Evolutionary conservation across 2,888 invertebrate genomes (phyloP).

Genomic region (Leptopilina myrica): DNA sequence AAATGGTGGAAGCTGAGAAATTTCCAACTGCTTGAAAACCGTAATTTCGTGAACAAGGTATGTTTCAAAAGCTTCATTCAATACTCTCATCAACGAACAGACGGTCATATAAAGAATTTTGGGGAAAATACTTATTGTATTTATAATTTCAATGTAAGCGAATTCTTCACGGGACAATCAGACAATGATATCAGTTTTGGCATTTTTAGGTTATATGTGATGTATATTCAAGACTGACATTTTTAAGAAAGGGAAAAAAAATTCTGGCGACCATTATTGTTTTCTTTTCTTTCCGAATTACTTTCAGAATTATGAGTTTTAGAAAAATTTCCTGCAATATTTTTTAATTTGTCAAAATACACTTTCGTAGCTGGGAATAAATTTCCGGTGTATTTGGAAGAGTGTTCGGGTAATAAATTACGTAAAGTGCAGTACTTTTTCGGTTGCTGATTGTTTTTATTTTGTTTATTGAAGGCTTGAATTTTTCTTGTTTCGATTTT

Average conservation of each 20-base stretch:
- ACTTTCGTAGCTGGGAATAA: background rate
- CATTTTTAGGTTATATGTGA: slow-evolving; percentile 1
- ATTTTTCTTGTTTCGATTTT: background rate
- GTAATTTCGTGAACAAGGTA: slow-evolving; percentile 38
- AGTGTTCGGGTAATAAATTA: slow-evolving; percentile 12
- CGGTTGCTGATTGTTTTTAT: background rate
- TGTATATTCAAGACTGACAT: background rate
- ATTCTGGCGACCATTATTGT: background rate
- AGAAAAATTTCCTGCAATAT: background rate
- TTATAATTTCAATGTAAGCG: background rate
- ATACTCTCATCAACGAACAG: slow-evolving; percentile 29
- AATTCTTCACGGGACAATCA: background rate
- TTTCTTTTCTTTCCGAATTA: background rate
- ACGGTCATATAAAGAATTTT: slow-evolving; percentile 27
- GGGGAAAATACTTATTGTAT: background rate
- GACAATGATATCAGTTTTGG: background rate
- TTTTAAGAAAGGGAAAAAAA: background rate
- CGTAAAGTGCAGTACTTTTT: slow-evolving; percentile 2
- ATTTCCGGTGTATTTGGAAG: background rate
- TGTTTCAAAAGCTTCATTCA: slow-evolving; percentile 37
- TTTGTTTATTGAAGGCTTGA: background rate
- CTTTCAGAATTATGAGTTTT: background rate
- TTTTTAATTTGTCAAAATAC: background rate
- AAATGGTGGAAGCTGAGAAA: slow-evolving; percentile 40
- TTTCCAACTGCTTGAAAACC: slow-evolving; percentile 22